Evolutionary conservation across 2,113 vertebrate genomes (phyloP).

Genomic region (Symphodus melops): DNA sequence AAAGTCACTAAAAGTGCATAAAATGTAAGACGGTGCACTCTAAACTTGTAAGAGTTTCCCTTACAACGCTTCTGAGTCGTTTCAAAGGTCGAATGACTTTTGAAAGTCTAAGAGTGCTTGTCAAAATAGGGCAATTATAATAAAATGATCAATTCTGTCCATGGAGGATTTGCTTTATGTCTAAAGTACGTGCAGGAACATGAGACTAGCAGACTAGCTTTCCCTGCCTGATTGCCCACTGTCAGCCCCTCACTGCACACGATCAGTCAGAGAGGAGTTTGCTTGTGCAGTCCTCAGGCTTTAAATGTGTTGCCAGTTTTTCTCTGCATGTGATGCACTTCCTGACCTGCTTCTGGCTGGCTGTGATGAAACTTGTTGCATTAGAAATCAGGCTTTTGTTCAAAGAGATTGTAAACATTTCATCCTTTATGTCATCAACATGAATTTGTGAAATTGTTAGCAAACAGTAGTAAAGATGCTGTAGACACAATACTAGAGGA

Average conservation of each 20-base stretch:
- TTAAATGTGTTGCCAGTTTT: conserved; percentile 32
- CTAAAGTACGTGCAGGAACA: neutral
- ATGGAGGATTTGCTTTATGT: neutral
- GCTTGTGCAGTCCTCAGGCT: conserved; percentile 35
- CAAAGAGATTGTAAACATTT: neutral
- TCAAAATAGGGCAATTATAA: too few relatives aligned
- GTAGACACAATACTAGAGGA: neutral
- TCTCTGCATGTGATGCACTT: conserved; percentile 49
- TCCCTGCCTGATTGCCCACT: conserved; percentile 19
- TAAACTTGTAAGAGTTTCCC: neutral
- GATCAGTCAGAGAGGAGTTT: conserved; percentile 32
- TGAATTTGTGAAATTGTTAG: neutral
- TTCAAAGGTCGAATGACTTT: neutral
- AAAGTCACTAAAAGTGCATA: neutral
- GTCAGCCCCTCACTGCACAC: conserved; percentile 8
- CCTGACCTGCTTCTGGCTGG: conserved; percentile 46
- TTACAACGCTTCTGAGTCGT: neutral
- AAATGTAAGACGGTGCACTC: neutral
- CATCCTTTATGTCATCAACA: neutral
- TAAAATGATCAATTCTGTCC: neutral
- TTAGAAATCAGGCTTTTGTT: conserved; percentile 14
- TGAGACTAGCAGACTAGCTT: neutral
- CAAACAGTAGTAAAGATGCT: neutral
- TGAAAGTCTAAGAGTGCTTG: too few relatives aligned
- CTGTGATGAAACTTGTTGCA: conserved; percentile 23